Base-by-base conservation (phyloP, 2,797 vertebrate genomes). In the Hippocampus kuda region DNA sequence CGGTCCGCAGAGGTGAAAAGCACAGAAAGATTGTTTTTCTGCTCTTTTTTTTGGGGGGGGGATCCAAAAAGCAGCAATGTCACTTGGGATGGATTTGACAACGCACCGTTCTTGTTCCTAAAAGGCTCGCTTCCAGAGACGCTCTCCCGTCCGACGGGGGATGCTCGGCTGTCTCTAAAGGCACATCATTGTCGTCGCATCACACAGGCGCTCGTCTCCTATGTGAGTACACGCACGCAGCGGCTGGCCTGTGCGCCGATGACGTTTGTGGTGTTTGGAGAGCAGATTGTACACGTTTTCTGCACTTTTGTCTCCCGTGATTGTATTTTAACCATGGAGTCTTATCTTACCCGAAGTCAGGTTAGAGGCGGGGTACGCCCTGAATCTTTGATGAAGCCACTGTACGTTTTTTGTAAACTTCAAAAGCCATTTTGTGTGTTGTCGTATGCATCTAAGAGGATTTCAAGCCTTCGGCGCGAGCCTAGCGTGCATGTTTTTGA, bases 1-100 rank as follows among this genome's bases (percentile, higher is more conserved):
- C 64, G 70, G 62, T 71, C 64, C 60, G 72, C 70, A 68, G 46
- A 0, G 62, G 70, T 74, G 76, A 57, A 74, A 78, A 73, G 71
- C 63, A 9, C 65, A 61, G 46, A 27, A 48, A 0, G 53, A 72
- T 76, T 60, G 16, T 34, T 15, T 59, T 34, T 7, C 22, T 48
- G n/a, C 7, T 65, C 44, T 1, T 2, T 13, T 12, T 83, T 72
- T n/a, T n/a, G n/a, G n/a, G 71, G 82, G 48, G 69, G 68, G 57
- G 13, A 65, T 72, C 62, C 70, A 74, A 73, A 82, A 81, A 57
- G 24, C 46, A 72, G 46, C 5, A 54, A 63, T 24, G 41, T 74
- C 24, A 67, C 71, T 51, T 53, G 66, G 68, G 66, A 68, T 76
- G 77, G 62, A 54, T 69, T 69, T 57, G 65, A 41, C 59, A 68